These are phyloP conservation scores for Hystrix brachyura DNA, from an alignment of 2,113 vertebrate genomes.

Conservation along the genomic window DNA sequence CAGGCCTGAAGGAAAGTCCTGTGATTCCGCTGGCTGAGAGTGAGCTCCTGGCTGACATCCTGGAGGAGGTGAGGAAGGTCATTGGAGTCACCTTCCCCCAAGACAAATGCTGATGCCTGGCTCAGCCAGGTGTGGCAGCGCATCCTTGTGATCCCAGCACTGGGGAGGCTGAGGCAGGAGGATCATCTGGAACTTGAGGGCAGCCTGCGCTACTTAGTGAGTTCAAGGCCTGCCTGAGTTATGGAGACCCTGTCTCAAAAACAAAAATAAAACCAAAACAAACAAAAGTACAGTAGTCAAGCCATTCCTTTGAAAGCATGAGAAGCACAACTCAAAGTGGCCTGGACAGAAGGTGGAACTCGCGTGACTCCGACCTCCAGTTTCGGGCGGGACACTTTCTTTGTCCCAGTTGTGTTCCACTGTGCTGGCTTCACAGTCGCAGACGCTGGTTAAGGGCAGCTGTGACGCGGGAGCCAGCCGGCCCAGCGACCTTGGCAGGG, in stretches of 20 bases:
- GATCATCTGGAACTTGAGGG: not conserved
- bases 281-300: not conserved
- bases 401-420: not conserved
- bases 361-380: not conserved
- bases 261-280: not conserved
- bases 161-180: not conserved
- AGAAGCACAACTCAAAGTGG: not conserved
- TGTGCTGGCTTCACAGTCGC: not conserved
- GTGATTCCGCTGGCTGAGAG: constrained; percentile 91
- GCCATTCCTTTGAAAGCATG: not conserved
- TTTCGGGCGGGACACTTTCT: not conserved
- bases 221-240: not conserved
- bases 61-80: constrained; percentile 90
- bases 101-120: constrained; percentile 78
- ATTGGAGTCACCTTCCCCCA: constrained; percentile 90
- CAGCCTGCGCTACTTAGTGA: too few relatives aligned
- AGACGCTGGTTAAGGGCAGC: too few relatives aligned
- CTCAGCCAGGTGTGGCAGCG: not conserved
- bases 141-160: not conserved
- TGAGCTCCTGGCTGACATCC: constrained; percentile 88
- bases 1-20: constrained; percentile 93
- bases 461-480: not conserved
- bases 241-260: not conserved
- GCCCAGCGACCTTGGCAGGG: not conserved
- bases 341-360: not conserved